Evolutionary conservation across 2,113 vertebrate genomes (phyloP), one percentile per base, ranked within the genome.

Genomic region (Todiramphus saurophagus): DNA sequence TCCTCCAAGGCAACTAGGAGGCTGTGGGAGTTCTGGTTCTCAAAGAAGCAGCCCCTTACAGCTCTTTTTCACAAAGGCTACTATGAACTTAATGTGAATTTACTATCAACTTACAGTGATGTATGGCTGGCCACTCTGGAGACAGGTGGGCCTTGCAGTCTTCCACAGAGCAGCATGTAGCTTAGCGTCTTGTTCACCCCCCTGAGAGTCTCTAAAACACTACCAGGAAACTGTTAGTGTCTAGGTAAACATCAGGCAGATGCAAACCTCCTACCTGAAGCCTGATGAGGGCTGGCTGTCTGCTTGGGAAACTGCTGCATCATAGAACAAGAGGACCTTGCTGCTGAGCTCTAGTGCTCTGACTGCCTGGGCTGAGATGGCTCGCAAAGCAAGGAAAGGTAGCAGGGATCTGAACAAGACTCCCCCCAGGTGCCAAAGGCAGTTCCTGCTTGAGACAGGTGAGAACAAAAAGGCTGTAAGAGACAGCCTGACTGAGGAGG

Each of bases 281-380:
- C 35, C 39, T 7, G 21, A 9, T 11, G 12, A 21, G 4, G 8
- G 23, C 78, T 43, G 7, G 2, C 18, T 53, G 0, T 6, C 69
- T 62, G 21, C 56, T 51, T 27, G 19, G 59, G 33, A 75, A 16
- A 1, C 33, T 17, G 44, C 53, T 78, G 8, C 60, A 62, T 70
- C 46, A 1, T 3, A 15, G 20, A 18, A 3, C 0, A 8, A 5
- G 31, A 37, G 17, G 18, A 14, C 39, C 59, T 19, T 31, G 48
- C 43, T 60, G 46, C 56, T 14, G 39, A 83, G 35, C 69, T 4
- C 44, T 16, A 5, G 5, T 5, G 30, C 66, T 27, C 51, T 8
- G 31, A 35, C 53, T 60, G 60, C 74, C 30, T 2, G 19, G 30
- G 46, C 50, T n/a, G 16, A 25, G 23, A 2, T 18, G 10, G 76